Base-by-base conservation (phyloP, 2,113 vertebrate species). In the Pygoscelis antarcticus region DNA sequence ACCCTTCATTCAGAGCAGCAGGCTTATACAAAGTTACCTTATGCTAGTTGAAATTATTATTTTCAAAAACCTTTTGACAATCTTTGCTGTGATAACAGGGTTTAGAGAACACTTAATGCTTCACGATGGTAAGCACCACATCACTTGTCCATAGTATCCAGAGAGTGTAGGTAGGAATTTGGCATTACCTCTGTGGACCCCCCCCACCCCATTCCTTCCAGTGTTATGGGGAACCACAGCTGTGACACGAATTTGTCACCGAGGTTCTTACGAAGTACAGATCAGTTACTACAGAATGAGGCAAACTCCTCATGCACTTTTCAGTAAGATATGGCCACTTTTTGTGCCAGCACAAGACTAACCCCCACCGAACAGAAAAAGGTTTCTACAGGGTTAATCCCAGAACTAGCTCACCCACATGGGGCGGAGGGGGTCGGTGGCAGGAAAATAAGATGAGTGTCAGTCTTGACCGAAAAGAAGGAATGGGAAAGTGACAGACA, bases 371-470 rank as follows among this genome's bases (percentile, higher is more conserved):
- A 66, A 47, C 1, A 18, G 34, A 26, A 40, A 61, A 88, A 65
- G 4, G 6, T 81, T 90, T 74, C 29, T 42, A 8, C 21, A 18
- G 16, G 4, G 2, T 64, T 87, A 80, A 72, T 29, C 13, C 25
- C 23, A 71, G 22, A 83, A 80, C 9, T 17, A 70, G 16, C 16
- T 72, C 26, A 38, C 5, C 3, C 9, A 1, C 16, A 7, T 13
- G 2, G 16, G 9, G 10, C 1, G 2, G 14, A 44, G 23, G 5
- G 10, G 2, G 6, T 9, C 1, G 1, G 27, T 9, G 10, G 26
- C 15, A 74, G 30, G 26, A 47, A 81, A 60, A 38, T 23, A 27
- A 75, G 46, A 61, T 22, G 15, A 74, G 13, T 49, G 25, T 4
- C 3, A 18, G 0, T 47, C 23, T 42, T 57, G 38, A 44, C 19